These are phyloP conservation scores for Pica pica DNA, from an alignment of 2,113 vertebrate genomes.

Conservation along the genomic window DNA sequence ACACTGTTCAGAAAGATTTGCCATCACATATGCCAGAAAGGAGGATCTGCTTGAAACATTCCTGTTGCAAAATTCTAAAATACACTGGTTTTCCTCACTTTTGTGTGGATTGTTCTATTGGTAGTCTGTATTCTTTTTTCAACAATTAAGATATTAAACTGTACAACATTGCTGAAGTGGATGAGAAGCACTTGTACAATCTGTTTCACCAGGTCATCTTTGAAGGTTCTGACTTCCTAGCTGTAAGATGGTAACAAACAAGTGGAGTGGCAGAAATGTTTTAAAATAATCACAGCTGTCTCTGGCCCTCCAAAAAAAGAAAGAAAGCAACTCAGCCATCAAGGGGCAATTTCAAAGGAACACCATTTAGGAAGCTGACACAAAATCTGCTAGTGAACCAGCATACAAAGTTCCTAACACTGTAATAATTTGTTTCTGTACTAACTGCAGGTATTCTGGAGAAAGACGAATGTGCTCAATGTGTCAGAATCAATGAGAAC, in stretches of 20 bases:
- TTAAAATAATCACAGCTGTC: neutral
- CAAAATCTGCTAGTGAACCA: neutral
- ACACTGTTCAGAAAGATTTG: neutral
- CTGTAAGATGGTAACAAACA: neutral
- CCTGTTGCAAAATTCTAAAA: neutral
- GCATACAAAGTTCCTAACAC: neutral
- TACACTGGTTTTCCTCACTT: neutral
- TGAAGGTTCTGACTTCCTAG: neutral
- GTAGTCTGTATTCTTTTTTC: neutral
- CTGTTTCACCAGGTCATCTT: neutral
- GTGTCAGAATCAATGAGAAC: neutral
- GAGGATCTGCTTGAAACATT: neutral
- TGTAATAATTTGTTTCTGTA: neutral
- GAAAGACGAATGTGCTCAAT: neutral
- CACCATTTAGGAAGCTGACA: neutral
- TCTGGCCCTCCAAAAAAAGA: neutral
- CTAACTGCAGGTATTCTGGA: neutral
- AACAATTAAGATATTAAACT: neutral
- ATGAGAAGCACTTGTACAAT: neutral
- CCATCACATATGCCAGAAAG: neutral
- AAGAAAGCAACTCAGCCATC: neutral
- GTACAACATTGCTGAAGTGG: neutral
- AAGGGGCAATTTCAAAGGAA: neutral
- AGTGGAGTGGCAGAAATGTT: neutral
- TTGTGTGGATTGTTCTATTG: neutral